phyloP scores from a whole-genome alignment of 2,797 vertebrate genomes.

The Gambelia wislizenii region DNA sequence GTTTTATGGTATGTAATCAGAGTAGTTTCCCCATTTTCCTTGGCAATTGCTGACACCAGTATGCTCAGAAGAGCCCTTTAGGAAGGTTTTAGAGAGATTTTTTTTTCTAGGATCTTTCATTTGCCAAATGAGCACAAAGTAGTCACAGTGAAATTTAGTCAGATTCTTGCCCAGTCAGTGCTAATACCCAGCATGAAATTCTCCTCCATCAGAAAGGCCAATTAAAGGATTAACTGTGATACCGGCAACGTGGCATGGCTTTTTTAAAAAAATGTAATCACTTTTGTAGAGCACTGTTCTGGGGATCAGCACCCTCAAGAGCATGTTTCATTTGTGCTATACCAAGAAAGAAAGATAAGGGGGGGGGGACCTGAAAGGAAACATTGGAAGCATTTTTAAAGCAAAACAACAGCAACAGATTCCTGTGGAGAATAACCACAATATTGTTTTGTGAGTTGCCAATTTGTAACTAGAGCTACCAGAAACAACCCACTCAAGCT shows the following conservation, averaged over 20 bases:
- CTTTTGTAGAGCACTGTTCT: conserved; percentile 65
- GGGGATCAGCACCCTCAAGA: conserved; percentile 50
- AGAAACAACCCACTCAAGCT: neutral
- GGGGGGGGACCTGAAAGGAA: conserved; percentile 14
- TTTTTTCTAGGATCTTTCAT: conserved; percentile 57
- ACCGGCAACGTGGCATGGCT: conserved; percentile 54
- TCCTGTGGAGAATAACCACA: neutral
- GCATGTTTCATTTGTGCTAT: conserved; percentile 30
- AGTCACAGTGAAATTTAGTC: conserved; percentile 62
- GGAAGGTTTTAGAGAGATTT: conserved; percentile 57
- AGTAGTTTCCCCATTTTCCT: neutral
- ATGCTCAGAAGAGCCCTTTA: conserved; percentile 58
- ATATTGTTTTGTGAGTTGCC: neutral
- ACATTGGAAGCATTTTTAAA: neutral
- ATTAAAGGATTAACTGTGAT: conserved; percentile 75
- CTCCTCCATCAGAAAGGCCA: conserved; percentile 72
- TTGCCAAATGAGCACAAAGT: conserved; percentile 64
- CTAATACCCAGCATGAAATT: conserved; percentile 67
- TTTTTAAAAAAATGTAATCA: conserved; percentile 70
- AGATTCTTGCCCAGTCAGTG: conserved; percentile 56
- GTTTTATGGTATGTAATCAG: neutral
- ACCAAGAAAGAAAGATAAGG: conserved; percentile 48
- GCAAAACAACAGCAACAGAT: neutral
- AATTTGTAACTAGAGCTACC: neutral
- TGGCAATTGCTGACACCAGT: conserved; percentile 27